These are phyloP conservation scores for Aphis craccivora DNA, from an alignment of 1,140 invertebrate genomes.

Conservation along the genomic window DNA sequence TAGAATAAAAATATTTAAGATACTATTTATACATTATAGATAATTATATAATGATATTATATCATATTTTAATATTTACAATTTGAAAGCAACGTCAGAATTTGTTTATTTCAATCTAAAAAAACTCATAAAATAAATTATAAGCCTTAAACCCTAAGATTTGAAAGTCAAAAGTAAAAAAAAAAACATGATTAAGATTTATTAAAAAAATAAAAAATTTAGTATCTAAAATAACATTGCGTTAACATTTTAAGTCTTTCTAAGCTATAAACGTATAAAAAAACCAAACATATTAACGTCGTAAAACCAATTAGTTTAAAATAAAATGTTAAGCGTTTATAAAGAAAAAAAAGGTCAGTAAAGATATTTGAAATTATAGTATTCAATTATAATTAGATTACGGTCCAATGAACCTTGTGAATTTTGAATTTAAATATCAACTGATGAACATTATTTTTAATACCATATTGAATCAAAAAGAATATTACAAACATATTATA, in stretches of 20 bases:
- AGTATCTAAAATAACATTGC: background rate
- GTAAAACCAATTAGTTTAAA: background rate
- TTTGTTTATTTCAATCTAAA: background rate
- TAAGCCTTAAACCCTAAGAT: background rate
- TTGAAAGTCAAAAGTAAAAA: background rate
- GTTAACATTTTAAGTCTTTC: background rate
- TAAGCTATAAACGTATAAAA: background rate
- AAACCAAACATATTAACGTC: background rate
- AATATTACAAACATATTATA: no score
- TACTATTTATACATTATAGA: background rate
- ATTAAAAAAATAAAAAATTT: background rate
- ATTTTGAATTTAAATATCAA: no score
- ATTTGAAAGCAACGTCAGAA: background rate
- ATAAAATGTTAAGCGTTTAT: background rate
- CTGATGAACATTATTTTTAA: no score
- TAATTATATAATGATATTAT: background rate
- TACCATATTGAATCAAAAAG: no score
- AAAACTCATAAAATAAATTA: background rate
- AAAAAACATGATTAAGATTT: background rate
- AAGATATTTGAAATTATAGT: no score
- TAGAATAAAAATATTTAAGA: background rate
- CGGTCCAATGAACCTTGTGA: no score
- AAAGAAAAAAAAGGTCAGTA: background rate
- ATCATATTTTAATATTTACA: background rate
- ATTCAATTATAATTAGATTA: no score